A percentile compares a stretch with the other conserved stretches of the same genome.
These are phyloP conservation scores for Albula goreensis DNA, from an alignment of 2,113 vertebrate genomes.

Conservation along the genomic window DNA sequence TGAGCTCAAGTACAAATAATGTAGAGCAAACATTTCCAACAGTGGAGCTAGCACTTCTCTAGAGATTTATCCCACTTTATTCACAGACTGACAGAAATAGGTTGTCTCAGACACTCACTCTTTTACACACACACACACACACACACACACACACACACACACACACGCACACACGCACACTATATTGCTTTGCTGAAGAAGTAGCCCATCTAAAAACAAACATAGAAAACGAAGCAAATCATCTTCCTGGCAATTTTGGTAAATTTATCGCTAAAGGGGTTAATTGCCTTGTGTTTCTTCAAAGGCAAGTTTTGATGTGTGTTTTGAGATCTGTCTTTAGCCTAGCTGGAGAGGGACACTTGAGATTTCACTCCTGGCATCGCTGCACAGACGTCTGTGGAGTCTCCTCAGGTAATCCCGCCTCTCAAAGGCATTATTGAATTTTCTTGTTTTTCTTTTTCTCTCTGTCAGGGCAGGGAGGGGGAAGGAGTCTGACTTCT, in stretches of 20 bases:
- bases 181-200: constrained; percentile 66
- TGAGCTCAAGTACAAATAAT: constrained; percentile 66
- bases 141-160: neutral
- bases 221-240: constrained; percentile 56
- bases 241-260: constrained; percentile 66
- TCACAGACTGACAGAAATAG: constrained; percentile 77
- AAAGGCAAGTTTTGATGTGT: constrained; percentile 79
- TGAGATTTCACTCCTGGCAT: constrained; percentile 73
- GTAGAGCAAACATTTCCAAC: constrained; percentile 65
- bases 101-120: constrained; percentile 68
- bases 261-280: constrained; percentile 68
- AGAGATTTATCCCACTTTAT: constrained; percentile 73
- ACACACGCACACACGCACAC: constrained; percentile 27
- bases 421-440: constrained; percentile 80
- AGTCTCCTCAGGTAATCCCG: constrained; percentile 77
- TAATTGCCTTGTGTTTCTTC: constrained; percentile 77
- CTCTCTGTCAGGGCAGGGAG: constrained; percentile 69
- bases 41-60: constrained; percentile 64
- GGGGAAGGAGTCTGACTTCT: constrained; percentile 69
- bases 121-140: neutral
- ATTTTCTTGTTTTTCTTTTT: constrained; percentile 78
- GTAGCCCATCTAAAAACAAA: constrained; percentile 68
- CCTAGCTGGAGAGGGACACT: constrained; percentile 68
- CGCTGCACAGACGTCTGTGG: constrained; percentile 61
- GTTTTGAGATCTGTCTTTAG: constrained; percentile 80